Conservation (phyloP, 2,113 vertebrate species). For the Urocynchramus pylzowi region DNA sequence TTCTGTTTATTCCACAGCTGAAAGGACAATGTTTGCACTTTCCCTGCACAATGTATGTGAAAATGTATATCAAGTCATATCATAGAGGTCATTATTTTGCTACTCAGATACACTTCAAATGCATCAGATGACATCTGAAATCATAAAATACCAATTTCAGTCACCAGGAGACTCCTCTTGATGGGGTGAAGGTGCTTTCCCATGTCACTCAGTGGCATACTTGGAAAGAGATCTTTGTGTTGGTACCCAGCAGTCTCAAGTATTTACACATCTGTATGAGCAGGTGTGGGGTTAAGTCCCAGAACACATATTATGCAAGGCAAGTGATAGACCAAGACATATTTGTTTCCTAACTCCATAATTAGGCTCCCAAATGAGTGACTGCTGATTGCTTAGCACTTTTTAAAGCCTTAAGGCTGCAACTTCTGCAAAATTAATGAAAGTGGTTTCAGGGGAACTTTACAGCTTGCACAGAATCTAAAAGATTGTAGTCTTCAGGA, state of each 20-base stretch:
- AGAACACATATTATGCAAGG: not conserved
- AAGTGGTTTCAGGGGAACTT: conserved; percentile 48
- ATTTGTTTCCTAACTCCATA: conserved; percentile 45
- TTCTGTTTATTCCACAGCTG: not conserved
- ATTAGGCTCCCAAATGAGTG: conserved; percentile 50
- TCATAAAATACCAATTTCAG: not conserved
- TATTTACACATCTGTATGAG: not conserved
- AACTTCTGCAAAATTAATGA: conserved; percentile 57
- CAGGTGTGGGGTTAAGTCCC: conserved; percentile 29
- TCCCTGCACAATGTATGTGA: not conserved
- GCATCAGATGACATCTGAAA: not conserved
- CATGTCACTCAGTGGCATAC: not conserved
- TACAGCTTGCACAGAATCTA: conserved; percentile 4
- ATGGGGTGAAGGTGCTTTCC: not conserved
- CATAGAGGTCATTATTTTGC: not conserved
- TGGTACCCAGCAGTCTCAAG: not conserved
- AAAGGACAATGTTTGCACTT: not conserved
- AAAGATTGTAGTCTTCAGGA: not conserved
- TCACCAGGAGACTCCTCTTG: not conserved
- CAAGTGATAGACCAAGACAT: conserved; percentile 30
- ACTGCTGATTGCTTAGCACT: conserved; percentile 59
- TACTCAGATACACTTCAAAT: not conserved
- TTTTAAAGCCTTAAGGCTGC: conserved; percentile 56
- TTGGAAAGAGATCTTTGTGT: not conserved
- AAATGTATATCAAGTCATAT: not conserved